Percentiles rank a stretch among this genome's conserved stretches.
Conservation (phyloP, 2,113 vertebrate genomes). For the Platysternon megacephalum region DNA sequence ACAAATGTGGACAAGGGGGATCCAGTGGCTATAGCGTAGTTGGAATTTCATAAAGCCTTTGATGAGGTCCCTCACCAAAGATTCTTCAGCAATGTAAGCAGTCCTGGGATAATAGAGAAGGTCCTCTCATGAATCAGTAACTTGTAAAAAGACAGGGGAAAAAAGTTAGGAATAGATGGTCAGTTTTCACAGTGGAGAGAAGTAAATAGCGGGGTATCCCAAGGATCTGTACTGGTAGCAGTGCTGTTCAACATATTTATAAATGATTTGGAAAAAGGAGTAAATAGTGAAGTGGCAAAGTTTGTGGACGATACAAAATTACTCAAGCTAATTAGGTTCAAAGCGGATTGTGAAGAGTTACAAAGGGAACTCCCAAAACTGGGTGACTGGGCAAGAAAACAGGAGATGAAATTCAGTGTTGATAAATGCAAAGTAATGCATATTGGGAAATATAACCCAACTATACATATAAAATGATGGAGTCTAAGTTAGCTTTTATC, state of each 20-base stretch:
- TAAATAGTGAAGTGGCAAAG: neutral
- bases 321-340: neutral
- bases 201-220: neutral
- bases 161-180: neutral
- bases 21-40: too few relatives aligned
- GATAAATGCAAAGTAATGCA: neutral
- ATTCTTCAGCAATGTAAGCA: neutral
- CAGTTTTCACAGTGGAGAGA: neutral
- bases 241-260: neutral
- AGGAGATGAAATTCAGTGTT: neutral
- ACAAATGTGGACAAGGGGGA: too few relatives aligned
- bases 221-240: neutral
- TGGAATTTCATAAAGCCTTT: neutral
- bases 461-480: neutral
- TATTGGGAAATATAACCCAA: neutral
- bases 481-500: neutral
- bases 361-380: neutral
- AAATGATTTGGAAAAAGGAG: neutral
- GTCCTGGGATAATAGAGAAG: too few relatives aligned
- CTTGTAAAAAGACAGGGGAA: accelerated
- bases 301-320: neutral
- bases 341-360: neutral
- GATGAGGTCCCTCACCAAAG: neutral
- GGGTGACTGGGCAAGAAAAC: neutral
- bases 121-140: neutral